These are phyloP conservation scores for Trichopria drosophilae DNA, from an alignment of 2,888 invertebrate species.

Conservation along the genomic window DNA sequence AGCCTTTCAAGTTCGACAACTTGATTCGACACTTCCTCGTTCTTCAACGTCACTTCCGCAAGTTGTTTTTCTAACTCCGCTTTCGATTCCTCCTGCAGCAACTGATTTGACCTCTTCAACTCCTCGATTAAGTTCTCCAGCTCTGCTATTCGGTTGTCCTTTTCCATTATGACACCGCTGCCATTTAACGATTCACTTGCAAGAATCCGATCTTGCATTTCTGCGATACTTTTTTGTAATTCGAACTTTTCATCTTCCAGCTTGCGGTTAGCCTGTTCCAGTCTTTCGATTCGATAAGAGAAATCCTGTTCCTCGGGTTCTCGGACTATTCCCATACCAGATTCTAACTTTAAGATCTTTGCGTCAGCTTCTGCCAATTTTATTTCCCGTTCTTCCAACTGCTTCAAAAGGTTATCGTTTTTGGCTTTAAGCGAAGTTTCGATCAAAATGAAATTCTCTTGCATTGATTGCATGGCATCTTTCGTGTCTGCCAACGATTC, in stretches of 20 bases:
- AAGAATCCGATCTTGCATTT: constrained; percentile 49
- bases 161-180: constrained; percentile 44
- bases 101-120: constrained; percentile 49
- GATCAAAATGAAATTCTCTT: constrained; percentile 72
- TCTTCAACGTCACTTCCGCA: constrained; percentile 42
- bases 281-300: constrained; percentile 43
- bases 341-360: constrained; percentile 47
- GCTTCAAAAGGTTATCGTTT: constrained; percentile 62
- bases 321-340: constrained; percentile 43
- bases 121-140: constrained; percentile 56
- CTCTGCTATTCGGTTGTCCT: constrained; percentile 58
- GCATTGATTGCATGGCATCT: constrained; percentile 78
- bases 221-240: constrained; percentile 48
- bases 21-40: constrained; percentile 46
- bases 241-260: constrained; percentile 52
- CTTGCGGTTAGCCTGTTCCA: constrained; percentile 45
- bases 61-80: constrained; percentile 47
- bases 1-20: constrained; percentile 46
- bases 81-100: constrained; percentile 48
- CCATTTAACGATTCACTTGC: constrained; percentile 36
- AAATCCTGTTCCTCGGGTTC: constrained; percentile 44
- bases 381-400: constrained; percentile 63
- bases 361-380: constrained; percentile 57
- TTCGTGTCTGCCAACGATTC: constrained; percentile 76
- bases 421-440: constrained; percentile 74